Base-by-base conservation (phyloP, 23 tunicate species). In the Oikopleura vanhoeffeni region DNA sequence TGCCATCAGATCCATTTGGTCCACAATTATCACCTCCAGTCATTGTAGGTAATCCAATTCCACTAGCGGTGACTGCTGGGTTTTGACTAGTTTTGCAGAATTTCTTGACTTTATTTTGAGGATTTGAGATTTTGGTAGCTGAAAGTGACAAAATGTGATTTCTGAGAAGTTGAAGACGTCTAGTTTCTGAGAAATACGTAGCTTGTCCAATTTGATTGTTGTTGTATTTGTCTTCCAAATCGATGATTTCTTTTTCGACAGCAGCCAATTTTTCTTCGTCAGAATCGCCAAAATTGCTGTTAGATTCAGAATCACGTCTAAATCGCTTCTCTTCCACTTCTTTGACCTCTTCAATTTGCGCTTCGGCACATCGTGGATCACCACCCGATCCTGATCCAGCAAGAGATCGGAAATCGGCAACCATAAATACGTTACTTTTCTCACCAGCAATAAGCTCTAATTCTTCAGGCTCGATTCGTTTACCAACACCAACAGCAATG, bases 401-500 rank as follows among this genome's bases (percentile, higher is more conserved):
- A 33, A 71, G 35, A 28, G 79, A 71, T 24, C 79, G 79, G 79
- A 71, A 71, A 32, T 71, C 79, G 38, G 34, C 35, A 38, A 71
- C 79, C 35, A 13, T 30, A 38, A 71, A 71, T 2, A 71, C 79
- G 27, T 71, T 18, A 2, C 34, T 32, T 71, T 71, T 32, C 36
- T 30, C 79, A 2, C 35, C 35, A 71, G 79, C 79, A 30, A 71
- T 71, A 30, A 24, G 27, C 34, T 71, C 35, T 3, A 71, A 30
- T 71, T 71, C 79, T 71, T 71, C 38, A 33, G 27, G 27, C 3
- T 13, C 79, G 79, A 71, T 71, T 24, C 79, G 79, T 4, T 32
- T 28, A 4, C 79, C 79, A 13, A 71, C 79, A 30, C 79, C 79
- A 71, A 71, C 79, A 30, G 35, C 79, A 30, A 71, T 71, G 79